A percentile compares a stretch with the other conserved stretches of the same genome.
Conservation (phyloP, 1,140 invertebrate species). For the Mizuhopecten yessoensis region DNA sequence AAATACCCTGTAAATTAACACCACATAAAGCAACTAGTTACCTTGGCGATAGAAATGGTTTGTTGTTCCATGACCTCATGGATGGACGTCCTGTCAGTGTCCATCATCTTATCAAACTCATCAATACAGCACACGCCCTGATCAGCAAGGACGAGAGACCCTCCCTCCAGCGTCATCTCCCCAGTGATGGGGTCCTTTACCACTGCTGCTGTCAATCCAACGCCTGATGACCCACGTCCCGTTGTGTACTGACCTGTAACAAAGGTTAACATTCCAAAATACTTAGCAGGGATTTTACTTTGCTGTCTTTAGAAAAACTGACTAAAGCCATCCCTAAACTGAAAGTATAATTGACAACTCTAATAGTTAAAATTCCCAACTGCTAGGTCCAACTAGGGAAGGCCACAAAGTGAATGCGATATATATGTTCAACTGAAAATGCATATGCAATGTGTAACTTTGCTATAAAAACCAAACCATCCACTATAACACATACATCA, state of each 20-base stretch:
- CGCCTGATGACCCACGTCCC: conserved; percentile 97
- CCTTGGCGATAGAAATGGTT: conserved; percentile 99
- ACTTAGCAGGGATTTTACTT: too few relatives aligned
- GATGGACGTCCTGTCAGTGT: conserved; percentile 97
- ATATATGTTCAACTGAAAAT: too few relatives aligned
- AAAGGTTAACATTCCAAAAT: background rate
- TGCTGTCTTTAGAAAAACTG: too few relatives aligned
- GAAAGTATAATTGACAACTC: too few relatives aligned
- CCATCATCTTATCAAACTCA: conserved; percentile 99
- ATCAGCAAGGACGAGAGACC: conserved; percentile 98
- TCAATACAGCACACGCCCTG: conserved; percentile 99
- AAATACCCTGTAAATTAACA: background rate
- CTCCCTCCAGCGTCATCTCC: conserved; percentile 98
- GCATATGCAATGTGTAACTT: too few relatives aligned
- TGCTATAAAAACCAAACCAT: too few relatives aligned
- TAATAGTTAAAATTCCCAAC: too few relatives aligned
- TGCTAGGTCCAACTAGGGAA: too few relatives aligned
- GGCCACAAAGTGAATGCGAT: too few relatives aligned
- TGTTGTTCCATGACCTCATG: conserved; percentile 99
- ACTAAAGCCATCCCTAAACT: too few relatives aligned
- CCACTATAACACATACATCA: too few relatives aligned
- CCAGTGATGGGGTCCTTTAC: conserved; percentile 99
- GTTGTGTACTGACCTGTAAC: conserved; percentile 94
- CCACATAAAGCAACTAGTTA: too few relatives aligned
- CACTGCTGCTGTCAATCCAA: conserved; percentile 98